Percentiles rank a stretch among this genome's conserved stretches.
Evolutionary conservation across 2,113 vertebrate genomes (phyloP).

Genomic region (Lepidothrix coronata): DNA sequence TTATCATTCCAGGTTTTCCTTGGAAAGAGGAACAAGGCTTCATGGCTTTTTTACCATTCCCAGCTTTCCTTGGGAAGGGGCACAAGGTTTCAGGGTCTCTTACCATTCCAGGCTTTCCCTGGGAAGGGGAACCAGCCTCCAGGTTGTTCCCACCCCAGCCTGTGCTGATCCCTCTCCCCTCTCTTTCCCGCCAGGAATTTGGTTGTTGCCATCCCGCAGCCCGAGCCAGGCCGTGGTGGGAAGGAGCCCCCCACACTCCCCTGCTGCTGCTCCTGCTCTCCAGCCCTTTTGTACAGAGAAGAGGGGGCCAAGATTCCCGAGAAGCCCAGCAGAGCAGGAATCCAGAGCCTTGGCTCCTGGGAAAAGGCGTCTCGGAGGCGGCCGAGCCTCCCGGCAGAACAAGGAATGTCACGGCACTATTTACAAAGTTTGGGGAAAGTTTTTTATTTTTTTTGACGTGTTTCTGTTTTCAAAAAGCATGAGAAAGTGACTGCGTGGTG

Average conservation of each 20-base stretch:
- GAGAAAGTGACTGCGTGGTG: conserved; percentile 28
- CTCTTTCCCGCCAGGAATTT: conserved; percentile 49
- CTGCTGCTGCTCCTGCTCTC: conserved; percentile 7
- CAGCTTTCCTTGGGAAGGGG: background rate
- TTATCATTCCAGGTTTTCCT: background rate
- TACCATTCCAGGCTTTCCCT: too few relatives aligned
- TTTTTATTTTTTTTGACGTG: background rate
- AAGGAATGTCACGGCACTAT: conserved; percentile 72
- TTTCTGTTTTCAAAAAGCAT: conserved; percentile 13
- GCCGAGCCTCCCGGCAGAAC: conserved; percentile 42
- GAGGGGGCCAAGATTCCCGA: conserved; percentile 25
- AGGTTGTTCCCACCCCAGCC: background rate
- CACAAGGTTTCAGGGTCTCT: background rate
- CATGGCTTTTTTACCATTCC: too few relatives aligned
- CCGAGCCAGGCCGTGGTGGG: conserved; percentile 22
- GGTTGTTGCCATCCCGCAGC: conserved; percentile 55
- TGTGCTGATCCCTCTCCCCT: background rate
- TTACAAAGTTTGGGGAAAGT: background rate
- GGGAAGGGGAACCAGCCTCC: background rate
- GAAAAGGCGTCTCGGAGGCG: background rate
- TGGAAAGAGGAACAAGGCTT: background rate
- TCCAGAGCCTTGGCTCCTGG: background rate
- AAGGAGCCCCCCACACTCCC: background rate
- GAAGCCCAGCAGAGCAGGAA: conserved; percentile 41
- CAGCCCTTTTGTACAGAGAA: conserved; percentile 23